Evolutionary conservation across 1,140 invertebrate species (phyloP).

Genomic region (Pollicipes pollicipes): DNA sequence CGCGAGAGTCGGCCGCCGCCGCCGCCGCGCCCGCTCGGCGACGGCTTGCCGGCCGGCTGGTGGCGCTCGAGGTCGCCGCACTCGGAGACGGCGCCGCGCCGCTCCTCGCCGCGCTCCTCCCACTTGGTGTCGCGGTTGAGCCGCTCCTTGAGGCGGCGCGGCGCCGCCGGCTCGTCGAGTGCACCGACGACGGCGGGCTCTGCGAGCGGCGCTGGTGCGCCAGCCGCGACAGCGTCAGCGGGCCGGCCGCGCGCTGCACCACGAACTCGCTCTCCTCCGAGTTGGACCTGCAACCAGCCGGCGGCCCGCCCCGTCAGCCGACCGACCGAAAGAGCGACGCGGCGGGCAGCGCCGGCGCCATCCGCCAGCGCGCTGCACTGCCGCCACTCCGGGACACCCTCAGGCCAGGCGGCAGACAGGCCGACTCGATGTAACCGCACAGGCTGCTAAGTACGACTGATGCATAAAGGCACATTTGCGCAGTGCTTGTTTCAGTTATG

Average conservation of each 20-base stretch:
- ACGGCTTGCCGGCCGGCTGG: slow-evolving; percentile 16
- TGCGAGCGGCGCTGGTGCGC: slow-evolving; percentile 16
- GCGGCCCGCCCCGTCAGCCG: too few relatives aligned
- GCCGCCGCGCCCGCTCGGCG: slow-evolving; percentile 17
- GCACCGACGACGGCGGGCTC: slow-evolving; percentile 10
- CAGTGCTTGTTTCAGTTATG: too few relatives aligned
- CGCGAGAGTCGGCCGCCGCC: slow-evolving; percentile 60
- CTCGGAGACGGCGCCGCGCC: slow-evolving; percentile 14
- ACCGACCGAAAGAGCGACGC: too few relatives aligned
- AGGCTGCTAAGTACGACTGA: too few relatives aligned
- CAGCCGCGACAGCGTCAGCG: slow-evolving; percentile 18
- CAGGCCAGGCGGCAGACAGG: too few relatives aligned
- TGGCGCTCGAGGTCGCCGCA: slow-evolving; percentile 10
- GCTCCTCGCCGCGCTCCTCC: slow-evolving; percentile 38
- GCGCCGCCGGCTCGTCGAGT: slow-evolving; percentile 28
- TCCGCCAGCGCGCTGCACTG: too few relatives aligned
- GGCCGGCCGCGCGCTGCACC: slow-evolving; percentile 17
- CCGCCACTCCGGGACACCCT: too few relatives aligned
- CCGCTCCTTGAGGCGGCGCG: slow-evolving; percentile 38
- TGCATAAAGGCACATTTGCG: too few relatives aligned
- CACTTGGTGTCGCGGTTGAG: slow-evolving; percentile 40
- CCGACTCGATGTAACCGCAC: too few relatives aligned
- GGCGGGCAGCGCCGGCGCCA: too few relatives aligned
- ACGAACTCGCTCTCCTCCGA: slow-evolving; percentile 18
- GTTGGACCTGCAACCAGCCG: too few relatives aligned